A percentile compares a stretch with the other conserved stretches of the same genome.
Conservation (phyloP, 2,797 vertebrate genomes). For the Cossypha polioptera region DNA sequence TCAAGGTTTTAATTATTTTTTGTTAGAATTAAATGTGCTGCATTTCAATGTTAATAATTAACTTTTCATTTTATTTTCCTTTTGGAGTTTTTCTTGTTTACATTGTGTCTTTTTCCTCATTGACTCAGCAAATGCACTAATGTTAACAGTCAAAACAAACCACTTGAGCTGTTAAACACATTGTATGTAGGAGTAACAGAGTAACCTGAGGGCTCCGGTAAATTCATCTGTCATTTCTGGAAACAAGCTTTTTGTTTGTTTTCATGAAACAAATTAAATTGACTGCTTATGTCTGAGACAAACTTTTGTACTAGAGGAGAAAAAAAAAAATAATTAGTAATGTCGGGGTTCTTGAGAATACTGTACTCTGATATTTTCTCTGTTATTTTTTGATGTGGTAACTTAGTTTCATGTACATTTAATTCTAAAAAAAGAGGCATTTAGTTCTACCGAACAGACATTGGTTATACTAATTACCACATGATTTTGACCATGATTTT, state of each 20-base stretch:
- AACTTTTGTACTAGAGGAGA: not conserved
- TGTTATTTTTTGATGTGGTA: not conserved
- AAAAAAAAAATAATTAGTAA: not conserved
- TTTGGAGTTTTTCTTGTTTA: not conserved
- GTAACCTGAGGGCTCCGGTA: not conserved
- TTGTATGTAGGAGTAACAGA: not conserved
- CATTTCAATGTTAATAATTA: not conserved
- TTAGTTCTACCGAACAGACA: not conserved
- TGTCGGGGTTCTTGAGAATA: not conserved
- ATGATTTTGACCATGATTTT: not conserved
- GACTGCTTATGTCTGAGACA: not conserved
- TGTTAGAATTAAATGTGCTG: not conserved
- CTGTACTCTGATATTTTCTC: not conserved
- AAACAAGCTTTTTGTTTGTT: not conserved
- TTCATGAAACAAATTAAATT: not conserved
- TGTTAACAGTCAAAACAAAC: not conserved
- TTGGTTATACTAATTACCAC: not conserved
- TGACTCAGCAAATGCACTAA: not conserved
- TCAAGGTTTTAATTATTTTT: not conserved
- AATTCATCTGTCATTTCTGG: conserved; percentile 10
- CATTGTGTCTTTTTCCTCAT: not conserved
- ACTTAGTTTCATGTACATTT: not conserved
- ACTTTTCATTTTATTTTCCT: not conserved
- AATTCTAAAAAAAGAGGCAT: not conserved
- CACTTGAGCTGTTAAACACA: not conserved